Conservation (phyloP, 2,888 invertebrate species). For the Coelopa pilipes region DNA sequence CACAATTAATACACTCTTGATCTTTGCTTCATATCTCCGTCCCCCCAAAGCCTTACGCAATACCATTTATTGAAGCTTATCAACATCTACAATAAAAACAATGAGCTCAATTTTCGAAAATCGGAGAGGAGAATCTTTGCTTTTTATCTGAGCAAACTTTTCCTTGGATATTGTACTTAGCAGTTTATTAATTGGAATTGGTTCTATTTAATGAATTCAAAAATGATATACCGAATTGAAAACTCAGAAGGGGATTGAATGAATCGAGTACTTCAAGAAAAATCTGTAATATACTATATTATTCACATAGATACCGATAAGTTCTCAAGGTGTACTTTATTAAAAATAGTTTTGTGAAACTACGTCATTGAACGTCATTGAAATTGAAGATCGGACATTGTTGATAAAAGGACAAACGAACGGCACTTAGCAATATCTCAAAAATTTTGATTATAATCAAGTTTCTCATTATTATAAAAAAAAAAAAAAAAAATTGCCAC, state of each 20-base stretch:
- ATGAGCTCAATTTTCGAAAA: background rate
- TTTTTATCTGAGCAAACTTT: conserved; percentile 6
- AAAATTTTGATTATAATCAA: too few relatives aligned
- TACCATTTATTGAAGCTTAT: conserved; percentile 12
- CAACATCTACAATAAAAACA: background rate
- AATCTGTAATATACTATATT: too few relatives aligned
- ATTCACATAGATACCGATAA: too few relatives aligned
- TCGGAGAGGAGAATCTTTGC: background rate
- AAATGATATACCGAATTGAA: too few relatives aligned
- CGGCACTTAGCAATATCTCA: too few relatives aligned
- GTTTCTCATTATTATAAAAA: too few relatives aligned
- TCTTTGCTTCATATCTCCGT: background rate
- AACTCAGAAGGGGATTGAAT: too few relatives aligned
- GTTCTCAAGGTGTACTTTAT: too few relatives aligned
- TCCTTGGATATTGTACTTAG: conserved; percentile 12
- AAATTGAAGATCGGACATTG: background rate
- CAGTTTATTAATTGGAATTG: too few relatives aligned
- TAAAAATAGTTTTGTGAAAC: conserved; percentile 8
- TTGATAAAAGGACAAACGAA: background rate
- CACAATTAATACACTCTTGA: background rate
- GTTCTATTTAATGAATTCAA: too few relatives aligned
- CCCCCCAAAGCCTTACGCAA: background rate
- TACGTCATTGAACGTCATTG: conserved; percentile 15
- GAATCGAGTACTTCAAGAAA: too few relatives aligned
- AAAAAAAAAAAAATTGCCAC: too few relatives aligned